These are phyloP conservation scores for Bucco capensis DNA, from an alignment of 2,113 vertebrate genomes.

Conservation along the genomic window DNA sequence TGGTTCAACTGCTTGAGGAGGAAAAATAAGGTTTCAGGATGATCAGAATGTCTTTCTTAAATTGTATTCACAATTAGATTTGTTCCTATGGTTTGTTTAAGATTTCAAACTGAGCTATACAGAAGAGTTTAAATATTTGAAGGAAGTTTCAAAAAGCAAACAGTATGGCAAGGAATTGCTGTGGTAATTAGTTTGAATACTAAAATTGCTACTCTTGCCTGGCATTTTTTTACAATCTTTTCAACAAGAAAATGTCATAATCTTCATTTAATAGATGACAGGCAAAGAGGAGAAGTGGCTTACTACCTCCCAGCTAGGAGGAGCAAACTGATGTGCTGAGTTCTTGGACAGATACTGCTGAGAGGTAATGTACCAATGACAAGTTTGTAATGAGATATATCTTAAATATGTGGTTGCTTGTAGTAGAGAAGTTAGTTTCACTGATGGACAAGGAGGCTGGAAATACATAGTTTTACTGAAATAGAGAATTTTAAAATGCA, in stretches of 20 bases:
- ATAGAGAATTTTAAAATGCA: not conserved
- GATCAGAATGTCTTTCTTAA: not conserved
- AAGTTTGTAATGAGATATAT: not conserved
- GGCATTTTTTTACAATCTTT: not conserved
- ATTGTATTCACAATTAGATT: not conserved
- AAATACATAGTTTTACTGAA: not conserved
- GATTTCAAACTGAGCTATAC: slow-evolving; percentile 1
- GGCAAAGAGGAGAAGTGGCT: not conserved
- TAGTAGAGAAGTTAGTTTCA: not conserved
- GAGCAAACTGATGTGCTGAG: not conserved
- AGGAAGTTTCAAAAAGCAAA: slow-evolving; percentile 21
- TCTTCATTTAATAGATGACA: not conserved
- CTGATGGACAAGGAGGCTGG: not conserved
- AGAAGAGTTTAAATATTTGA: slow-evolving; percentile 32
- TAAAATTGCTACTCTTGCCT: not conserved
- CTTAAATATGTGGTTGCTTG: not conserved
- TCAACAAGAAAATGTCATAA: not conserved
- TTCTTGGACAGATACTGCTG: not conserved
- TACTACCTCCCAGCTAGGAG: not conserved
- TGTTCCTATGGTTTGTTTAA: not conserved
- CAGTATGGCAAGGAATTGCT: not conserved
- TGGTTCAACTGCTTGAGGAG: not conserved
- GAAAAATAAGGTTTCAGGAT: not conserved
- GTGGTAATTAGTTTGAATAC: slow-evolving; percentile 19
- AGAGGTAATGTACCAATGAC: not conserved